phyloP scores from a whole-genome alignment of 2,113 vertebrate genomes.

The Atherinomorus stipes region DNA sequence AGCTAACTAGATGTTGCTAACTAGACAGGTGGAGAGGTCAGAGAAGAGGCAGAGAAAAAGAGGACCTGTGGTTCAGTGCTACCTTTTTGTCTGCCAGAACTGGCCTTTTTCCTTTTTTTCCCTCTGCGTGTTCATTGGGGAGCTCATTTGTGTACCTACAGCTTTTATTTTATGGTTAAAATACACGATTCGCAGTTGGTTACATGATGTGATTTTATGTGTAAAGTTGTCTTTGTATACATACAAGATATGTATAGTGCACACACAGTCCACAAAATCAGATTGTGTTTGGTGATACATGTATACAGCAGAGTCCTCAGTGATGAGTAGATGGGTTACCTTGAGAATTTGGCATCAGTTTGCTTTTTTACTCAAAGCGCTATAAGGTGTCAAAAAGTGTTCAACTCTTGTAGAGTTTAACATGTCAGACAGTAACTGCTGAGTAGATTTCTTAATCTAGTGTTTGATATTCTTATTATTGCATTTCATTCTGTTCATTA shows the following conservation, averaged over 20 bases:
- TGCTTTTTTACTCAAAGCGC: neutral
- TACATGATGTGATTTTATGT: too few species aligned
- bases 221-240: neutral
- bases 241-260: neutral
- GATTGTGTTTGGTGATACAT: neutral
- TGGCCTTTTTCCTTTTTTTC: neutral
- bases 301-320: neutral
- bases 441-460: too few species aligned
- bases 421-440: neutral
- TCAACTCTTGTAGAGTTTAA: neutral
- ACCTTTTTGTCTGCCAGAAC: slow-evolving; percentile 1
- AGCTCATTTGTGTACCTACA: slow-evolving; percentile 35
- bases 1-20: slow-evolving; percentile 54
- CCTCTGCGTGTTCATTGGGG: slow-evolving; percentile 17
- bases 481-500: neutral
- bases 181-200: slow-evolving; percentile 8
- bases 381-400: neutral
- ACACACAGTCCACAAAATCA: neutral
- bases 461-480: neutral
- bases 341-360: neutral
- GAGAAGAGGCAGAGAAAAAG: slow-evolving; percentile 44
- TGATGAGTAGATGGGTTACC: slow-evolving; percentile 1
- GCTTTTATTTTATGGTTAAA: neutral
- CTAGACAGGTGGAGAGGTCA: slow-evolving; percentile 64
- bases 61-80: slow-evolving; percentile 20